Conservation (phyloP, 2,113 vertebrate species). For the Helogale parvula region DNA sequence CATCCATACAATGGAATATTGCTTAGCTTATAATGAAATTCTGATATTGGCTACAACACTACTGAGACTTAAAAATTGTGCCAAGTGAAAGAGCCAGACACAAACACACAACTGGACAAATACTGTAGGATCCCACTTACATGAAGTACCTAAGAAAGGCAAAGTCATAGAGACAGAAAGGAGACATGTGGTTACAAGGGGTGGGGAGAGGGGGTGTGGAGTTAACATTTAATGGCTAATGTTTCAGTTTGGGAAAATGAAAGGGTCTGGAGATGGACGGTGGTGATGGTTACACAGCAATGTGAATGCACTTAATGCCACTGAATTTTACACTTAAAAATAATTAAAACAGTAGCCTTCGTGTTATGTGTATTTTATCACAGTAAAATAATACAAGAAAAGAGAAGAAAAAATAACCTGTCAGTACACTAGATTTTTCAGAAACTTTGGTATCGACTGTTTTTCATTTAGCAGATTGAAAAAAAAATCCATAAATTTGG, state of each 20-base stretch:
- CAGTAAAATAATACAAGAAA: neutral
- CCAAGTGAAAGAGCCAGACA: neutral
- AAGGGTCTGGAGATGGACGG: neutral
- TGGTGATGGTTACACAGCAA: neutral
- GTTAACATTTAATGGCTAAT: neutral
- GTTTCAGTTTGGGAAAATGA: neutral
- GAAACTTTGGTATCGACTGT: neutral
- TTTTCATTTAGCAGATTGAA: neutral
- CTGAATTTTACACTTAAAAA: neutral
- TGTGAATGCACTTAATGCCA: neutral
- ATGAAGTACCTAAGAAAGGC: neutral
- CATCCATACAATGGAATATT: neutral
- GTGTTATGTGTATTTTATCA: neutral
- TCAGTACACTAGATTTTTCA: neutral
- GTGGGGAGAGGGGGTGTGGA: neutral
- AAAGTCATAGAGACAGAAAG: no score
- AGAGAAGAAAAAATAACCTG: neutral
- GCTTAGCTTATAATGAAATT: neutral
- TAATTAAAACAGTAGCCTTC: neutral
- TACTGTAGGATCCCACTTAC: neutral
- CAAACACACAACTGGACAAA: neutral
- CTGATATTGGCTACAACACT: neutral
- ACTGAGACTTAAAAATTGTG: neutral
- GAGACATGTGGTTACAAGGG: neutral
- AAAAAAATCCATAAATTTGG: neutral